phyloP scores from a whole-genome alignment of 37 sponge, comb jelly and placozoan genomes.

The Tethya wilhelma region DNA sequence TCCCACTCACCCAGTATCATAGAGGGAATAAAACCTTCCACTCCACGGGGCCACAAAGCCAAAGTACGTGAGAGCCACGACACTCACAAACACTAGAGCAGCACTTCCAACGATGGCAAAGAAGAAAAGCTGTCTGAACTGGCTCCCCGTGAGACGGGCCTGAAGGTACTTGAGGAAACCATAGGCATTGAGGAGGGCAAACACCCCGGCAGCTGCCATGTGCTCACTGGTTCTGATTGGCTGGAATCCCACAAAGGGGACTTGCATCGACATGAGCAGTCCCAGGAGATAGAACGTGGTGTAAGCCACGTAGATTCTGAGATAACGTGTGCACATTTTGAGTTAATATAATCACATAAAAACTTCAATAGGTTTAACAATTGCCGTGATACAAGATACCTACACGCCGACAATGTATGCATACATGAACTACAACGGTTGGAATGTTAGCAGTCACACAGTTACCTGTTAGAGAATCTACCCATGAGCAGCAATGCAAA shows the following conservation, averaged over 20 bases:
- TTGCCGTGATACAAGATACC: no score
- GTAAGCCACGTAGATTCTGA: conserved; percentile 80
- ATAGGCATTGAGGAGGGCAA: conserved; percentile 67
- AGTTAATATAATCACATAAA: neutral
- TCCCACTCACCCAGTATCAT: conserved; percentile 93
- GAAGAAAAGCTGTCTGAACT: conserved; percentile 71
- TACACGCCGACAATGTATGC: neutral
- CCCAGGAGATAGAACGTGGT: conserved; percentile 98
- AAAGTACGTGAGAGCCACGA: conserved; percentile 86
- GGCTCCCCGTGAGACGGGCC: conserved; percentile 58
- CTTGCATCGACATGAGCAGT: conserved; percentile 96
- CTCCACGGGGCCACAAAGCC: conserved; percentile 99
- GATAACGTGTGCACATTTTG: neutral
- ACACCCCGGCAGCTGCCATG: conserved; percentile 98
- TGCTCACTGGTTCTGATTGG: conserved; percentile 99
- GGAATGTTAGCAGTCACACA: neutral
- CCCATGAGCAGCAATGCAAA: conserved; percentile 97
- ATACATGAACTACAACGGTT: neutral
- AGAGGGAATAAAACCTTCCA: conserved; percentile 98
- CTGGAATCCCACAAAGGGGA: conserved; percentile 98
- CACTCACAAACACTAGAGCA: conserved; percentile 82
- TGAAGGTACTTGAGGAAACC: conserved; percentile 78
- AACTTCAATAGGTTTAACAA: neutral
- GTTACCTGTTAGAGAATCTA: conserved; percentile 78
- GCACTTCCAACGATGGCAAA: conserved; percentile 57